These are phyloP conservation scores for Trogon melanurus DNA, from an alignment of 2,113 vertebrate species.

Conservation along the genomic window DNA sequence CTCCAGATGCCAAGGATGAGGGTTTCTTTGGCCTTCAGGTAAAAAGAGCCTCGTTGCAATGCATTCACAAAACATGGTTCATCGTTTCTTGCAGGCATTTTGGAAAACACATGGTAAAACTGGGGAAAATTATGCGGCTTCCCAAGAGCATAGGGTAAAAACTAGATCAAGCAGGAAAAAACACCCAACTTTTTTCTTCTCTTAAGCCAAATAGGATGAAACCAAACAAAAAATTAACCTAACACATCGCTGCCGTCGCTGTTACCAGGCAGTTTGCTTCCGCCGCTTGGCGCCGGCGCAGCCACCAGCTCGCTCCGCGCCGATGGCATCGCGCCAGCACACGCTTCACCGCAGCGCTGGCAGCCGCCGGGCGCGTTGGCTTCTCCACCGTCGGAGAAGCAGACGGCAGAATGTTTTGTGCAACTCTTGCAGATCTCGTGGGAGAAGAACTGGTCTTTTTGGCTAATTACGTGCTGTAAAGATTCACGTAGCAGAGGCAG, in stretches of 20 bases:
- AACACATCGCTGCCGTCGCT: constrained; percentile 43
- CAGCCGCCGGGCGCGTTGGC: neutral
- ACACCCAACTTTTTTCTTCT: neutral
- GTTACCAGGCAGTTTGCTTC: constrained; percentile 11
- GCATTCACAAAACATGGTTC: neutral
- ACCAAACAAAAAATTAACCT: constrained; percentile 26
- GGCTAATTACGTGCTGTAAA: constrained; percentile 67
- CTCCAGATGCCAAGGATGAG: neutral
- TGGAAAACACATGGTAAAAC: neutral
- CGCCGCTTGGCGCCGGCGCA: neutral
- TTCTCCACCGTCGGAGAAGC: neutral
- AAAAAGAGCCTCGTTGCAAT: neutral
- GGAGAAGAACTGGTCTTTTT: constrained; percentile 48
- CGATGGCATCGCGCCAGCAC: neutral
- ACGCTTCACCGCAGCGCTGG: neutral
- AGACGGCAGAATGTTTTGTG: neutral
- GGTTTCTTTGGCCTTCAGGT: neutral
- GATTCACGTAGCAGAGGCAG: constrained; percentile 68
- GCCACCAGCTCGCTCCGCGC: neutral
- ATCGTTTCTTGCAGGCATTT: neutral
- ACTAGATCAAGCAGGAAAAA: neutral
- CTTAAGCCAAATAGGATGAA: neutral
- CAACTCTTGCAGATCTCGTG: constrained; percentile 6
- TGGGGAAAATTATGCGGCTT: neutral
- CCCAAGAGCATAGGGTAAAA: neutral